A percentile compares a stretch with the other conserved stretches of the same genome.
These are phyloP conservation scores for Xyliphius kryptos DNA, from an alignment of 2,113 vertebrate species.

Conservation along the genomic window DNA sequence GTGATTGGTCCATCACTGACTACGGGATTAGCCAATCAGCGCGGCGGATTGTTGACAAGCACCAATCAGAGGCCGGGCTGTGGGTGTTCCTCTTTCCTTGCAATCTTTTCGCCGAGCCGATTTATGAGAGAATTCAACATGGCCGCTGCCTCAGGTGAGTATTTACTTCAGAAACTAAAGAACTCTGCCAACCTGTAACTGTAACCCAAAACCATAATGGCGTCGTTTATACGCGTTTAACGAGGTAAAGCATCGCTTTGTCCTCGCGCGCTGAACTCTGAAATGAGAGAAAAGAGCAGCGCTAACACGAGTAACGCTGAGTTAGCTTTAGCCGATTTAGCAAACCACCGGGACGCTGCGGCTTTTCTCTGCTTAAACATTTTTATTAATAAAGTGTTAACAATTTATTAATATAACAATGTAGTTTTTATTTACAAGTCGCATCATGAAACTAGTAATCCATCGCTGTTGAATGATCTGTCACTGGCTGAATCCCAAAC, in stretches of 20 bases:
- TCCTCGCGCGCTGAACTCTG: no score
- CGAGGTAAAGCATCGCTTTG: no score
- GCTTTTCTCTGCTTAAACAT: not conserved
- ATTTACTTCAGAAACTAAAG: constrained; percentile 47
- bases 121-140: constrained; percentile 71
- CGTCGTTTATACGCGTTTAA: no score
- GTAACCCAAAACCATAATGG: accelerated
- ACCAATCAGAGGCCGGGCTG: constrained; percentile 45
- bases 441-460: no score
- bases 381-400: not conserved
- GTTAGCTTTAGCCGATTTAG: constrained; percentile 40
- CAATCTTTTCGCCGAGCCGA: constrained; percentile 66
- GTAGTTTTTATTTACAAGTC: no score
- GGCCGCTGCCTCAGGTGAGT: constrained; percentile 70
- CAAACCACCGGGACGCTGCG: not conserved
- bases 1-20: not conserved
- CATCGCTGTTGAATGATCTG: not conserved
- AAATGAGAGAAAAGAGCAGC: not conserved
- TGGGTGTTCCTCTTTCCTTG: constrained; percentile 59
- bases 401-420: not conserved
- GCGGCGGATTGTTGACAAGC: not conserved
- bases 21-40: not conserved
- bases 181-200: constrained; percentile 1
- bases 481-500: constrained; percentile 10
- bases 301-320: constrained; percentile 32